Conservation (phyloP, 2,113 vertebrate genomes). For the Mola mola region DNA sequence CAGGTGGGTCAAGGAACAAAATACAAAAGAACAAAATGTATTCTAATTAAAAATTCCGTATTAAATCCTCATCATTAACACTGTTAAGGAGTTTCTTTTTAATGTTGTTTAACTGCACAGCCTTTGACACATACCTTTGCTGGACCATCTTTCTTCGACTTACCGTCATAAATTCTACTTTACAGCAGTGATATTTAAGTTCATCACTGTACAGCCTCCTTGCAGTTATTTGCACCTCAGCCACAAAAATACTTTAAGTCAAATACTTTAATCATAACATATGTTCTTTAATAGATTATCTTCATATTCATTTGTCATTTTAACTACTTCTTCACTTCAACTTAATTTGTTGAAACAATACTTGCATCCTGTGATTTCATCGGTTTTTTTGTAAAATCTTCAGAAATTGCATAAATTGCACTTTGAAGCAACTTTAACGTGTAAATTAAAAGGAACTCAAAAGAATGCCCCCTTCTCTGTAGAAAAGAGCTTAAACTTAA, state of each 20-base stretch:
- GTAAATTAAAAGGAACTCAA: background rate
- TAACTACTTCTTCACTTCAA: background rate
- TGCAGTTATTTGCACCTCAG: background rate
- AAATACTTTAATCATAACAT: background rate
- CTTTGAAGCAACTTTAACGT: rapidly evolving
- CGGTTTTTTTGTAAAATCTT: background rate
- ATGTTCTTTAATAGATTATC: background rate
- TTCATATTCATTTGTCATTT: background rate
- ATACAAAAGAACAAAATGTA: background rate
- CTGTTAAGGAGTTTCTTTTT: background rate
- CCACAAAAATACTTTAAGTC: background rate
- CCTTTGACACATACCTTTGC: background rate
- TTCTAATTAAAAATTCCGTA: too few species aligned
- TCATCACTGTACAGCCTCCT: background rate
- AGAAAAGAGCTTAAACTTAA: background rate
- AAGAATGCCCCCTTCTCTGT: background rate
- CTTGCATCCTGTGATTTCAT: background rate
- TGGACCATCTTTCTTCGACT: background rate
- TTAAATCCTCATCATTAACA: too few species aligned
- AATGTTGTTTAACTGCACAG: background rate
- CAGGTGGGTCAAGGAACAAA: too few species aligned
- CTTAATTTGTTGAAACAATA: background rate
- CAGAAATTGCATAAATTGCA: background rate
- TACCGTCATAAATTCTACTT: background rate
- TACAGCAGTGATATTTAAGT: background rate